Percentiles rank a stretch among this genome's conserved stretches.
These are phyloP conservation scores for Cotesia chilonis DNA, from an alignment of 1,140 invertebrate genomes.

Conservation along the genomic window DNA sequence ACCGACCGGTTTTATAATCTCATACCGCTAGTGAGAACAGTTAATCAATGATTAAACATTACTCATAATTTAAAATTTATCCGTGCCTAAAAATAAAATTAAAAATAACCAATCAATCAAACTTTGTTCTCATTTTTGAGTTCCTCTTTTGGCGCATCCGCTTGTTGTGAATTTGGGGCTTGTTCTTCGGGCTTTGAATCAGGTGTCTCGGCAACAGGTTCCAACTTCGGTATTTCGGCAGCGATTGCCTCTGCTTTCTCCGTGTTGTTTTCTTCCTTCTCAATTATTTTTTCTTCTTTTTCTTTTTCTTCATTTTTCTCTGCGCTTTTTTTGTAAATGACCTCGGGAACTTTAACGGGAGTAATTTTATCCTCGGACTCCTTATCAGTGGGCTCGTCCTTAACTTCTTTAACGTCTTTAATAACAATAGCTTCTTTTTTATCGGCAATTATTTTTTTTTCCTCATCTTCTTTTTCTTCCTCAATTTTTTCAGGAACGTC, in stretches of 20 bases:
- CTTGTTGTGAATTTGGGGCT: neutral
- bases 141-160: neutral
- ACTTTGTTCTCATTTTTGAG: neutral
- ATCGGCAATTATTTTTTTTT: no score
- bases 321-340: conserved; percentile 59
- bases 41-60: conserved; percentile 41
- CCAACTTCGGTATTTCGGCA: neutral
- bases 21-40: neutral
- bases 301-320: conserved; percentile 45
- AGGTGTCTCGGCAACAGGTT: neutral
- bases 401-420: no score
- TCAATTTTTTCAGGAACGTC: conserved; percentile 39
- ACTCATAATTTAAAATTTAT: neutral
- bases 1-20: conserved; percentile 42
- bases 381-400: no score
- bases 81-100: no score
- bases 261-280: conserved; percentile 2
- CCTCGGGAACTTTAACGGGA: conserved; percentile 54
- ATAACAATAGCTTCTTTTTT: no score
- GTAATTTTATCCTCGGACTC: no score
- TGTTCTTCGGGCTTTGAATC: conserved; percentile 6
- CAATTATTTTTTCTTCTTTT: conserved; percentile 11
- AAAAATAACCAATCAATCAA: no score
- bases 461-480: no score
- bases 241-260: neutral